Evolutionary conservation across 2,797 vertebrate genomes (phyloP).

Genomic region (Halcyon leucocephala): DNA sequence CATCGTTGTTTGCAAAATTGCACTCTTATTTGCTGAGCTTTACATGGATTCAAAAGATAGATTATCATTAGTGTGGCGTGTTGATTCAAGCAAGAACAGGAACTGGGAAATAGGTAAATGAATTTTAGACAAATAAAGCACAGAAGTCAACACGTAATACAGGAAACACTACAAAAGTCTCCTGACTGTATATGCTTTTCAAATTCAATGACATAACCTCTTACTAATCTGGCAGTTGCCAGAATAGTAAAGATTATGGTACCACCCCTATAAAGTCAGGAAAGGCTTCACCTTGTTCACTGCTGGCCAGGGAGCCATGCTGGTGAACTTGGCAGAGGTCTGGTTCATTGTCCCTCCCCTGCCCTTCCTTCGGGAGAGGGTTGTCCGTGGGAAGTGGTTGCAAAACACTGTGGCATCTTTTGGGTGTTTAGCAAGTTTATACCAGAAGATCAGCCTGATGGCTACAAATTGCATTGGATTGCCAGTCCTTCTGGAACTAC

Average conservation of each 20-base stretch:
- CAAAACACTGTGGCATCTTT: neutral
- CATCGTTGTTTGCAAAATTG: neutral
- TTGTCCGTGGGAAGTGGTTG: neutral
- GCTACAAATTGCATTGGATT: neutral
- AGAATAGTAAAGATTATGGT: neutral
- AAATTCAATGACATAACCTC: neutral
- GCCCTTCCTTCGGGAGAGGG: neutral
- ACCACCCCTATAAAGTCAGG: neutral
- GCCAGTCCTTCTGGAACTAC: neutral
- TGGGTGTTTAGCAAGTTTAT: neutral
- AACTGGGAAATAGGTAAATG: neutral
- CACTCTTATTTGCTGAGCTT: neutral
- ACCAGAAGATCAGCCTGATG: neutral
- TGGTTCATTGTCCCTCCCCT: neutral
- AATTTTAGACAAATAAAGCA: neutral
- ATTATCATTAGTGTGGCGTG: neutral
- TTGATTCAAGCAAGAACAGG: neutral
- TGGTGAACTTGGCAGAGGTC: neutral
- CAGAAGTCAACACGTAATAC: neutral
- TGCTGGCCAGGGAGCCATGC: accelerated
- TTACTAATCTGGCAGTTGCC: neutral
- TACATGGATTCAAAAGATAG: neutral
- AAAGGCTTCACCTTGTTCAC: neutral
- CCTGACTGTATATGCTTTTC: neutral
- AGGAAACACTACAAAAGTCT: neutral